A percentile compares a stretch with the other conserved stretches of the same genome.
phyloP scores from a whole-genome alignment of 2,113 vertebrate genomes.

The Vimba vimba region DNA sequence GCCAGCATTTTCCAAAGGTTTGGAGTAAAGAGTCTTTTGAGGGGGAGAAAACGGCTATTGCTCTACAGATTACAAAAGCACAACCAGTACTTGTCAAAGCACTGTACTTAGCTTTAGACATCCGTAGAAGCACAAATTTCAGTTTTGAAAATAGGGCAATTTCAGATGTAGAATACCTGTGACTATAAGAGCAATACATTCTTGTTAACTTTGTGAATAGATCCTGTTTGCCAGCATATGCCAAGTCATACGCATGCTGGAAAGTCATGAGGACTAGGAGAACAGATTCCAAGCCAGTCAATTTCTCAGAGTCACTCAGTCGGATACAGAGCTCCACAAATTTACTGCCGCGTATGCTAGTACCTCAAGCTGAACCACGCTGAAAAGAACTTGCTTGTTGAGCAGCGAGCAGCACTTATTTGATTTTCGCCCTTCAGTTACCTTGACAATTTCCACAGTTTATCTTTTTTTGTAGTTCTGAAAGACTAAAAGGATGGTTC shows the following conservation, averaged over 20 bases:
- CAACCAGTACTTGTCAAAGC: neutral
- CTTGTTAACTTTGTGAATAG: conserved; percentile 20
- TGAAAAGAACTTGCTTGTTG: conserved; percentile 26
- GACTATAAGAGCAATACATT: conserved; percentile 7
- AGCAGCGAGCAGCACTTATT: conserved; percentile 35
- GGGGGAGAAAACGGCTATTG: neutral
- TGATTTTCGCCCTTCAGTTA: conserved; percentile 40
- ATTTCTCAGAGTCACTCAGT: conserved; percentile 43
- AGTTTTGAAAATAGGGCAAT: conserved; percentile 24
- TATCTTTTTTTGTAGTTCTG: conserved; percentile 36
- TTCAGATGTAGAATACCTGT: conserved; percentile 23
- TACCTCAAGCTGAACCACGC: conserved; percentile 23
- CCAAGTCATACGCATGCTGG: conserved; percentile 18
- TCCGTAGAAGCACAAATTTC: neutral
- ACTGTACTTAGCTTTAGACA: neutral
- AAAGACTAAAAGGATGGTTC: conserved; percentile 26
- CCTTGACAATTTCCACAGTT: conserved; percentile 17
- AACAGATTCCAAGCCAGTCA: conserved; percentile 29
- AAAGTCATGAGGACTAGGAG: conserved; percentile 4
- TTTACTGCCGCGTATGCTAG: neutral
- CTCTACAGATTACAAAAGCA: neutral
- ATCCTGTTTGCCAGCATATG: neutral
- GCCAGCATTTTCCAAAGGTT: conserved; percentile 12
- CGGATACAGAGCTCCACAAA: conserved; percentile 19
- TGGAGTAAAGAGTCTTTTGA: conserved; percentile 10